Conservation (phyloP, 2,113 vertebrate species). For the Podilymbus podiceps region DNA sequence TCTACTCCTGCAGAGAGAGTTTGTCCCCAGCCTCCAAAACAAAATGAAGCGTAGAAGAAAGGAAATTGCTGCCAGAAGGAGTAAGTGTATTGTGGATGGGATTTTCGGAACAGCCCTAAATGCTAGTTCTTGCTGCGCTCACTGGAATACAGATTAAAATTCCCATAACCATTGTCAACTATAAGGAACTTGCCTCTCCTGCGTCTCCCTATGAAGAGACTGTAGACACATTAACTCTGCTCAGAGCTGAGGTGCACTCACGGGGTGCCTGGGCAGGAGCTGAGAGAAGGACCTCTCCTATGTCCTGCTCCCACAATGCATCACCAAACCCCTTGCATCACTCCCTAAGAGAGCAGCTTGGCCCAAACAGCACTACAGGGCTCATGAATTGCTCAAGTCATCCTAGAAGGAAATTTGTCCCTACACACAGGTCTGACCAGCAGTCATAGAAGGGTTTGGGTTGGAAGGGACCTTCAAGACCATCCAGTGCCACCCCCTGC, state of each 20-base stretch:
- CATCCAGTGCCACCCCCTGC: too few species aligned
- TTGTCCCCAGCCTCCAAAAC: not conserved
- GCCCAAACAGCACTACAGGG: not conserved
- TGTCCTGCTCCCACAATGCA: not conserved
- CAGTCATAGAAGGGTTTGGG: too few species aligned
- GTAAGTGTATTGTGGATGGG: not conserved
- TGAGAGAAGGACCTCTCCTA: not conserved
- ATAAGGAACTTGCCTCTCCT: not conserved
- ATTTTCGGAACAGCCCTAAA: not conserved
- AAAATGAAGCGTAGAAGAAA: not conserved
- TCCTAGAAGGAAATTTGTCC: not conserved
- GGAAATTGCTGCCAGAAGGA: not conserved
- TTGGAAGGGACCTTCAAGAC: too few species aligned
- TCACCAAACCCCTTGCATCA: too few species aligned
- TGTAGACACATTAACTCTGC: rapidly evolving
- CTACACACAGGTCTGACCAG: too few species aligned
- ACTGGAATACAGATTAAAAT: not conserved
- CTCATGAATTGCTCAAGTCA: not conserved
- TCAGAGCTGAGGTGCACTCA: not conserved
- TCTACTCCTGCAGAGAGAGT: not conserved
- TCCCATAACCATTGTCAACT: not conserved
- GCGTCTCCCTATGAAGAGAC: not conserved
- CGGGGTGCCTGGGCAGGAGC: not conserved
- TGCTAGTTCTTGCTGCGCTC: not conserved
- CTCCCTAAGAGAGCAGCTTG: not conserved